Evolutionary conservation across 2,888 invertebrate genomes (phyloP), one percentile per base, ranked within the genome.

Genomic region (Clunio marinus): DNA sequence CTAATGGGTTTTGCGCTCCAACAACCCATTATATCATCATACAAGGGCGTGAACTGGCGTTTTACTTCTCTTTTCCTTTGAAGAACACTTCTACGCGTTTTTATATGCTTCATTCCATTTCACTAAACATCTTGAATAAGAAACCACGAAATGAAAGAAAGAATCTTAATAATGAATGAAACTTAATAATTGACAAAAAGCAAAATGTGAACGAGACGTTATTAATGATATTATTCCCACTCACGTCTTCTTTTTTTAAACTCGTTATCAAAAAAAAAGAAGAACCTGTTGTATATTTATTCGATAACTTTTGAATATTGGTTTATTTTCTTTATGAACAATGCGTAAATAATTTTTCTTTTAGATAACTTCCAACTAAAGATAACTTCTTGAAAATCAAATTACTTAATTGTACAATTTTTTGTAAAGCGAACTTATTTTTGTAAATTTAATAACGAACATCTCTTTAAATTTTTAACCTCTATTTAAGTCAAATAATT

Each of bases 161-260:
- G 32, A 32, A 8, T 32, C 51, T 51, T 51, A 51, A n/a, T n/a
- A n/a, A n/a, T n/a, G n/a, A n/a, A n/a, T n/a, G n/a, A n/a, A n/a
- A n/a, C n/a, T n/a, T n/a, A n/a, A 27, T 57, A 57, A 65, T 65
- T 65, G 63, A 65, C 63, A 45, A 46, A 65, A 41, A 28, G 63
- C 63, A 45, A 65, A 65, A 46, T 65, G 63, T 65, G 63, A 65
- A 65, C 63, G 63, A 65, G 63, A 46, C 63, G 27, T 65, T 65
- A 65, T 65, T 65, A 65, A 65, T 65, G 63, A 60, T 63, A 41
- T 63, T 63, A 45, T 15, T 15, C 63, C 63, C 63, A 65, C 63
- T 65, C 63, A 28, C 46, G 2, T 4, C 51, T 51, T 51, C 3
- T 13, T 3, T 7, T 17, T 17, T n/a, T 41, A 15, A 41, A 41